A percentile compares a stretch with the other conserved stretches of the same genome.
phyloP scores from a whole-genome alignment of 2,888 invertebrate species.

The Epirrhoe tristata region DNA sequence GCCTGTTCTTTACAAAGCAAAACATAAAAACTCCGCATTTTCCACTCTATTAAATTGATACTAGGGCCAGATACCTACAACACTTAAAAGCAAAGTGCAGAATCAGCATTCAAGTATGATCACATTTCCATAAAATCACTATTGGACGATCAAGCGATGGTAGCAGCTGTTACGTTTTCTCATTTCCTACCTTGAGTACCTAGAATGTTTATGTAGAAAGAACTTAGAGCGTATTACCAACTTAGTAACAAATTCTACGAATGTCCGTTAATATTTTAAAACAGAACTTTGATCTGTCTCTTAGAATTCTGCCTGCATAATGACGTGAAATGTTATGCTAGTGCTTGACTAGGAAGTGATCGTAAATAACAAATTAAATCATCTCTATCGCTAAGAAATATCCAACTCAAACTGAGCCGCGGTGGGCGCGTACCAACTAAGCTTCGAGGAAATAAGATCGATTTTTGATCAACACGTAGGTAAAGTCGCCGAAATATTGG shows the following conservation, averaged over 20 bases:
- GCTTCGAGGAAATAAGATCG: no score
- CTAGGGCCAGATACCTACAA: conserved; percentile 16
- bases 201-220: neutral
- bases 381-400: no score
- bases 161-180: conserved; percentile 57
- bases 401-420: no score
- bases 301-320: no score
- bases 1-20: neutral
- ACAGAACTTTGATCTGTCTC: no score
- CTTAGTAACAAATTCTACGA: neutral
- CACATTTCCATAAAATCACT: conserved; percentile 66
- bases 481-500: no score
- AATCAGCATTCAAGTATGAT: conserved; percentile 61
- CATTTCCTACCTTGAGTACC: conserved; percentile 54
- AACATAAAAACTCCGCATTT: neutral
- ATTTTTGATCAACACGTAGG: no score
- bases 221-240: neutral
- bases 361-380: no score
- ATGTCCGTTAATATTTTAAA: neutral
- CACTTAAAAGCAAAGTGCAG: conserved; percentile 54
- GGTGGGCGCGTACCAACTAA: no score
- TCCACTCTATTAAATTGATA: conserved; percentile 11
- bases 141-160: conserved; percentile 58
- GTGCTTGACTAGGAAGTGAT: no score
- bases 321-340: no score